Base-by-base conservation (phyloP, 2,888 invertebrate species). In the Dilophus febrilis region DNA sequence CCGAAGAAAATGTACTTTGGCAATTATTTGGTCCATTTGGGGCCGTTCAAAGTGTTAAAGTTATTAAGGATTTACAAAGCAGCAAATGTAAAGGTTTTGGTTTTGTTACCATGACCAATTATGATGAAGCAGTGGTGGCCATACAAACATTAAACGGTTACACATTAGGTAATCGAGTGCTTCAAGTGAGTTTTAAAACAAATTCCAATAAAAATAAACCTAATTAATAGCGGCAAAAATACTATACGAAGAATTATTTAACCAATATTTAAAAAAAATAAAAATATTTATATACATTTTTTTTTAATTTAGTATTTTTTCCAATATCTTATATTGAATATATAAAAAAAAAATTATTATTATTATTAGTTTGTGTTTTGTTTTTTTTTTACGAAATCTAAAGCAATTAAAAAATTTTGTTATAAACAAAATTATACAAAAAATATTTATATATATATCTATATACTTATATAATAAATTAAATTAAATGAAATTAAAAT, bases 61-160 rank as follows among this genome's bases (percentile, higher is more conserved):
- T 94, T 53, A 88, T 92, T 59, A 79, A 90, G 56, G 92, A 94
- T 71, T 77, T 87, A 54, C 82, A 87, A 57, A 91, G 91, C 50
- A 90, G 88, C 70, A 94, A 94, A 66, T 94, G 94, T 71, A 94
- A 92, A 71, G 95, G 95, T 47, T 95, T 92, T 65, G 95, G 92
- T 51, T 94, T 94, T 65, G 92, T 95, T 51, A 92, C 92, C 48
- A 95, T 95, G 94, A 91, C 91, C 60, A 91, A 92, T 66, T 94
- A 95, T 61, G 92, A 94, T 57, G 94, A 95, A 66, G 90, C 94
- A 44, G 80, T 91, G 47, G 85, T 90, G 54, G 94, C 95, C 51
- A 94, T 94, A 58, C 88, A 91, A 66, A 88, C 88, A 48, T 72
- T 95, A 58, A 94, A 95, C 65, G 94, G 94, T 55, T 92, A 91